phyloP scores from a whole-genome alignment of 2,797 vertebrate genomes.

The Distichodus sexfasciatus region DNA sequence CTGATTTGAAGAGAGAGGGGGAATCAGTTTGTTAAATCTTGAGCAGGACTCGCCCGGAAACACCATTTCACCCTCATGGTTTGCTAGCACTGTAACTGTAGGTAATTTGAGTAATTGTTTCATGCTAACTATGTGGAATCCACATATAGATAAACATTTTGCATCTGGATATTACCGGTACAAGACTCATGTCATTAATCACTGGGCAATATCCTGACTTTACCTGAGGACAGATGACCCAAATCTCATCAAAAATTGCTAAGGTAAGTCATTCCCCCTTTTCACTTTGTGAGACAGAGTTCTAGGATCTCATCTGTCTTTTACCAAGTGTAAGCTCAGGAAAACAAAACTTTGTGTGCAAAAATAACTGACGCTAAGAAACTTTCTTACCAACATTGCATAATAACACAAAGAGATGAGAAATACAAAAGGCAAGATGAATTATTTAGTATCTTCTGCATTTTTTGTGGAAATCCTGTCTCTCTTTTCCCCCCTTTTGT shows the following conservation, averaged over 20 bases:
- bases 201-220: not conserved
- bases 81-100: not conserved
- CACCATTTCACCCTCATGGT: not conserved
- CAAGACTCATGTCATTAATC: not conserved
- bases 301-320: slow-evolving; percentile 20
- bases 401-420: slow-evolving; percentile 13
- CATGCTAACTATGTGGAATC: too few relatives aligned
- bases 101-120: too few relatives aligned
- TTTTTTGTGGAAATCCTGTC: slow-evolving; percentile 23
- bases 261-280: slow-evolving; percentile 15
- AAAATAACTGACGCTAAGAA: slow-evolving; percentile 18
- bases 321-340: not conserved
- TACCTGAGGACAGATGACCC: not conserved
- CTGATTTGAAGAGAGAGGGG: slow-evolving; percentile 13
- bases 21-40: slow-evolving; percentile 7
- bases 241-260: slow-evolving; percentile 7
- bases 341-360: slow-evolving; percentile 17
- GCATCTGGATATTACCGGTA: not conserved
- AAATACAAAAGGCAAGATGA: not conserved
- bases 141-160: not conserved
- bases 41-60: slow-evolving; percentile 4
- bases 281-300: not conserved
- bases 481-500: slow-evolving; percentile 3
- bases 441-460: slow-evolving; percentile 24
- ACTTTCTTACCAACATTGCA: slow-evolving; percentile 8